Conservation (phyloP, 2,797 vertebrate species). For the Danionella dracula region DNA sequence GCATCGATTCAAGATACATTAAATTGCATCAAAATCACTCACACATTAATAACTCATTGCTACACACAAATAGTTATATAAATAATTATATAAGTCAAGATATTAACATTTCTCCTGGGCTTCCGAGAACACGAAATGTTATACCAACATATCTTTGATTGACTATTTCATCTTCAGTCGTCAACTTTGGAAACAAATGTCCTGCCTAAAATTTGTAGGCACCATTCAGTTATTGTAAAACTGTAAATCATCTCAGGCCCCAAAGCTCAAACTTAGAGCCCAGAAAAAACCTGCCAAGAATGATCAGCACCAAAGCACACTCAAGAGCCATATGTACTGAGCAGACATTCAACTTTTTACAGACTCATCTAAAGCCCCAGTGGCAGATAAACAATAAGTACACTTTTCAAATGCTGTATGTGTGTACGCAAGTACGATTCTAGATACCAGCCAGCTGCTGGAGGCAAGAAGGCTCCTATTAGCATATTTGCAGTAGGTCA, state of each 20-base stretch:
- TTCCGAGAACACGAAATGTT: too few species aligned
- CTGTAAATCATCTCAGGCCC: neutral
- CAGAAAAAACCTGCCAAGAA: constrained; percentile 9
- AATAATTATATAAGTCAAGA: too few species aligned
- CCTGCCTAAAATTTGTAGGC: neutral
- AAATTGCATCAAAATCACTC: too few species aligned
- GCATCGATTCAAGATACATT: too few species aligned
- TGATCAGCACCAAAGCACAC: constrained; percentile 30
- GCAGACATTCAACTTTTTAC: constrained; percentile 17
- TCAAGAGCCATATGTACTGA: constrained; percentile 17
- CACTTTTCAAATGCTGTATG: neutral
- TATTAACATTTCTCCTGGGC: too few species aligned
- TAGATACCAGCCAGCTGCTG: constrained; percentile 3
- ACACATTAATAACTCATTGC: too few species aligned
- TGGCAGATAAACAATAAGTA: constrained; percentile 4
- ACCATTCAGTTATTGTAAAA: neutral
- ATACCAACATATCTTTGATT: too few species aligned
- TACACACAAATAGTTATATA: too few species aligned
- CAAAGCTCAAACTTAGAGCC: neutral
- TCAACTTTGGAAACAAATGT: neutral
- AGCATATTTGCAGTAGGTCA: constrained; percentile 55
- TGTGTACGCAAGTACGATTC: constrained; percentile 11
- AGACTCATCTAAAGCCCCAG: constrained; percentile 14
- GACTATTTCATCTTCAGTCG: neutral
- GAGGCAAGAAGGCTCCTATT: constrained; percentile 40